Evolutionary conservation across 1,140 invertebrate species (phyloP), one percentile per base, ranked within the genome.

Genomic region (Drosophila chauvacae): DNA sequence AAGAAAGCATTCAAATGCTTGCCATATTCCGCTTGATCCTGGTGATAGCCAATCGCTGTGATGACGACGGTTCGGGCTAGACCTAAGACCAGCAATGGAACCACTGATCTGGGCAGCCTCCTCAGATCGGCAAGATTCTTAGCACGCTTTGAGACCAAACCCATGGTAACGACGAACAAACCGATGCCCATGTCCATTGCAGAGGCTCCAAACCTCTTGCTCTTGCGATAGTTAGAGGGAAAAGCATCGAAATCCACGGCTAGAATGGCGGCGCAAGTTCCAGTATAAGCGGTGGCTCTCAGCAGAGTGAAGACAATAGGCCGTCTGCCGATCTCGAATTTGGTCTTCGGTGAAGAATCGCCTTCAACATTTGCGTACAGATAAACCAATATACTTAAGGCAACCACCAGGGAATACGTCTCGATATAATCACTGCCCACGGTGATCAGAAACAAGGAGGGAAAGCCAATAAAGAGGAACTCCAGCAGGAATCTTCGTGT

Each of bases 1-100:
- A 98, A 95, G 91, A 99, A 99, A 91, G 99, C 99, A 93, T 99
- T 99, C 97, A 98, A 98, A 93, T 99, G 98, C 7, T 96, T 94
- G 4, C 98, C 98, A 94, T 99, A 99, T 91, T 99, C 98, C 7
- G 95, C 95, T 0, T 97, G 94, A 92, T 98, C 96, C 86, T 96
- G 95, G 60, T 97, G 96, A 93, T 99, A 99, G 62, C 96, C 94
- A 4, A 96, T 92, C 64, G 94, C 83, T 85, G 95, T 95, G 13
- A 96, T 93, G n/a, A 95, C 92, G 3, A 95, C 33, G 66, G 94
- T 95, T 81, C 98, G 94, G 0, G 93, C 90, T 4, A 97, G 62
- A 7, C 98, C 98, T 13, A 99, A 84, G 1, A 95, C 47, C 7
- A 97, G 63, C 42, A 97, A 85, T 7, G 95, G 94, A 7, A 94